Base-by-base conservation (phyloP, 2,888 invertebrate genomes). In the Hartigia nigra region DNA sequence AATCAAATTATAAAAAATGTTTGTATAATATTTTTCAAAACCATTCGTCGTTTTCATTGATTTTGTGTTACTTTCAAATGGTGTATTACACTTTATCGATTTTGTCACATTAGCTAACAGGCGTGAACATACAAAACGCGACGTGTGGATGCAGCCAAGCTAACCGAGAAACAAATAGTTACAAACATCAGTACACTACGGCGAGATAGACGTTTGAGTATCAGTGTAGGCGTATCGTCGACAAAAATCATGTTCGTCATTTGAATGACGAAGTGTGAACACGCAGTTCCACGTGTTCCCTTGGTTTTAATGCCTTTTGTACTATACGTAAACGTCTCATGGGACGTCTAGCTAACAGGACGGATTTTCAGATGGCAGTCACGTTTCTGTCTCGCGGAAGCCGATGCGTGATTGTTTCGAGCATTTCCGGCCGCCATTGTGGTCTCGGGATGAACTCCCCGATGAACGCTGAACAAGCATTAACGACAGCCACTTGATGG, bases 401-500 rank as follows among this genome's bases (percentile, higher is more conserved):
- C 84, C 81, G 76, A 81, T 80, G 81, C 83, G 85, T 83, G 87
- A 87, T 87, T 86, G 87, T 87, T 88, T 87, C 85, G 81, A 87
- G 82, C 84, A 81, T 85, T 86, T 87, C 86, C 86, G 85, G 82
- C 34, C 75, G 81, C 77, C 77, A 79, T 82, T 81, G 78, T 74
- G 82, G 75, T 83, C 84, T 82, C 84, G 84, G 82, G 84, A 86
- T 85, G 81, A 81, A 81, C 82, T 82, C 83, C 82, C 85, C 81
- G 84, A 82, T 83, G 84, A 83, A 83, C 84, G 83, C 81, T 80
- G 83, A 81, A 86, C 86, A 84, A 86, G 83, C 86, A 86, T 87
- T 85, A 86, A 86, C 86, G 88, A 87, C 88, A 88, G 86, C 84
- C 85, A 86, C 88, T 89, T 87, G 88, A 88, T 88, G 87, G 87